Conservation (phyloP, 2,113 vertebrate genomes). For the Campylorhamphus procurvoides region DNA sequence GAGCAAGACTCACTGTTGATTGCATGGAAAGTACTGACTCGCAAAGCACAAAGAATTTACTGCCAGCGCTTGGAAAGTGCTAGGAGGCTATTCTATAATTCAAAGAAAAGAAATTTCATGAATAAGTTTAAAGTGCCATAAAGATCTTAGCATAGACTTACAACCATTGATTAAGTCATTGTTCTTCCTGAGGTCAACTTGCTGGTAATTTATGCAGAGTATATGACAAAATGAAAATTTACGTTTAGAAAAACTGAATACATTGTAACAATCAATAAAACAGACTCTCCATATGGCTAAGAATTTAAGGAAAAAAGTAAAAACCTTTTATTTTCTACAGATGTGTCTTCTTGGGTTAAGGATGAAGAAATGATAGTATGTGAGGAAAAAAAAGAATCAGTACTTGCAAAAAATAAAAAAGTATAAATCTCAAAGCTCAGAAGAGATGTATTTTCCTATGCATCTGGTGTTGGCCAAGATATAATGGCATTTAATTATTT, state of each 20-base stretch:
- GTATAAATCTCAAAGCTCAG: neutral
- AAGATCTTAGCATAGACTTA: slow-evolving; percentile 13
- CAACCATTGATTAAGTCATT: slow-evolving; percentile 40
- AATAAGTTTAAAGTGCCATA: neutral
- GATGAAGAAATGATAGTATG: neutral
- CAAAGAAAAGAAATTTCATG: neutral
- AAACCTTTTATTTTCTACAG: neutral
- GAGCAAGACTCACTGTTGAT: neutral
- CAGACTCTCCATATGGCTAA: neutral
- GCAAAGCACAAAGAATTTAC: neutral
- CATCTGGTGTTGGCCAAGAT: neutral
- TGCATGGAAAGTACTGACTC: neutral
- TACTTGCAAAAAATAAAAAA: neutral
- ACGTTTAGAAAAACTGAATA: neutral
- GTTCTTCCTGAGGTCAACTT: slow-evolving; percentile 32
- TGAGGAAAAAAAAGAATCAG: neutral
- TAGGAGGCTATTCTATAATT: neutral
- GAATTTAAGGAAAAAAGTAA: neutral
- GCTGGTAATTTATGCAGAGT: slow-evolving; percentile 1
- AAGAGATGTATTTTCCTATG: neutral
- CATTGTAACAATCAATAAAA: neutral
- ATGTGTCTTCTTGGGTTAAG: neutral
- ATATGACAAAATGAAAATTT: slow-evolving; percentile 21
- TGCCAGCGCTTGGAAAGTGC: neutral
- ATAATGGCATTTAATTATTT: neutral